Base-by-base conservation (phyloP, 2,888 invertebrate genomes). In the Drosophila meridionalis region DNA sequence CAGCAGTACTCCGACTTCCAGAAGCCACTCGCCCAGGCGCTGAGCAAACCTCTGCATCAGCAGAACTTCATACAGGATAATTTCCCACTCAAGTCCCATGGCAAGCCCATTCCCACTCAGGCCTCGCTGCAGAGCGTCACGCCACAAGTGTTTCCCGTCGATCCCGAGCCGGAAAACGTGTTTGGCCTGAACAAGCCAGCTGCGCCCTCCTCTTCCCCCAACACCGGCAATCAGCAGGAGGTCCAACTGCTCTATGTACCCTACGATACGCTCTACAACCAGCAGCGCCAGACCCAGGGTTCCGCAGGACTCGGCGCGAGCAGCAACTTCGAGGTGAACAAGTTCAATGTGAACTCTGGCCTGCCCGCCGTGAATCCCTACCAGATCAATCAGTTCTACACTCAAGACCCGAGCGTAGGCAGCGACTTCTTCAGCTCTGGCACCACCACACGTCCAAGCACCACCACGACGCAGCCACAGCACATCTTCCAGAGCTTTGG, bases 161-260 rank as follows among this genome's bases (percentile, higher is more conserved):
- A 90, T 38, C 89, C 87, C 2, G 81, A 87, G 14, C 76, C 82
- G 0, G 91, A 91, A 8, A 64, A 75, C 0, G 36, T 80, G 0
- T 92, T 90, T 20, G 90, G 90, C 0, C 26, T 88, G n/a, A 90
- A 85, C 61, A 87, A 89, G 14, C 88, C 87, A 1, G 52, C 73
- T 5, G 50, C 76, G 0, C 58, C 83, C 0, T 69, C 87, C 0
- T 70, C 83, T 0, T 78, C 89, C 8, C 59, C 85, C 0, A 48
- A 83, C 2, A 63, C 61, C 14, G 69, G 57, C 26, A 70, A 71
- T 3, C 52, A 52, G 58, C 95, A 96, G 92, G 95, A 96, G 92
- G 96, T 97, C 0, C 97, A 97, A 89, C 92, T 97, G 43, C 94
- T 97, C 0, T 97, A 97, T 89, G 97, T 97, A 0, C 97, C 97